Base-by-base conservation (phyloP, 2,797 vertebrate genomes). In the Lates japonicus region DNA sequence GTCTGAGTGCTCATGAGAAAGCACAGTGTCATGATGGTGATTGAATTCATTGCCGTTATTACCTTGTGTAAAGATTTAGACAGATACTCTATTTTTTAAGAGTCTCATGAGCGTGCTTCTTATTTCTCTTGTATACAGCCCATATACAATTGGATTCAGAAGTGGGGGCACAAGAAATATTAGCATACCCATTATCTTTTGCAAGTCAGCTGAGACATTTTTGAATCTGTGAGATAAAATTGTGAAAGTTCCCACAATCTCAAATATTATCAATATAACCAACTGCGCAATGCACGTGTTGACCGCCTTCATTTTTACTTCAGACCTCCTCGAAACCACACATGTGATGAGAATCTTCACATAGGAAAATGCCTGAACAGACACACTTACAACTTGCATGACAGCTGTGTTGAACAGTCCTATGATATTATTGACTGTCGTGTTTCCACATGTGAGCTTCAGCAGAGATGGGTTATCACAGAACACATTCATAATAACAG, bases 381-480 rank as follows among this genome's bases (percentile, higher is more conserved):
- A 92, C 62, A 95, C 68, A 33, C 93, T 93, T 0, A 94, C 29
- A 31, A 70, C 71, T 44, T 95, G 93, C 54, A 95, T 92, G 39
- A 94, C 12, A 0, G 83, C 89, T 0, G 93, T 95, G 78, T 76
- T 93, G 20, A 94, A 90, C 69, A 96, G 61, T 0, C 95, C 95
- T 6, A 92, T 64, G 22, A 96, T 84, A 31, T 95, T 96, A 49
- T 93, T 95, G 39, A 94, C 4, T 1, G 74, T 22, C 0, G 87
- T 90, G 85, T 93, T 89, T 7, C 87, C 92, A 61, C 95, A 96
- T 0, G 88, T 90, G 49, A 96, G 89, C 51, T 94, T 94, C 51
- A 96, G 83, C 1, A 96, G 91, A 42, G 94, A 94, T 0, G 93
- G 92, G 66, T 95, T 96, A 49, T 95, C 95, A 68, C 95, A 96